phyloP scores from a whole-genome alignment of 2,888 invertebrate species.

The Agrotis ipsilon region DNA sequence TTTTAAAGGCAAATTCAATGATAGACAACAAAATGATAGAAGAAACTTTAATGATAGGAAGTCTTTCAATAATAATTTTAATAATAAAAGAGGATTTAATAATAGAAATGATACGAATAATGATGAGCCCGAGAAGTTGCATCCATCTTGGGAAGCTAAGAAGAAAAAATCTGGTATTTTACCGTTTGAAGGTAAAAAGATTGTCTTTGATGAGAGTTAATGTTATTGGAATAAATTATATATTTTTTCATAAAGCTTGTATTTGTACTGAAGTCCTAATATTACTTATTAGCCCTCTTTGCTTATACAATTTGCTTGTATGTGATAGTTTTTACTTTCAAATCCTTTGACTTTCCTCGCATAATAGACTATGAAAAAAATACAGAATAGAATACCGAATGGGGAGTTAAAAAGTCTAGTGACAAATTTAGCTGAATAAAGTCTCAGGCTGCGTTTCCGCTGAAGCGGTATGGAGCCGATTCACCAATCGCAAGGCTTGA shows the following conservation, averaged over 20 bases:
- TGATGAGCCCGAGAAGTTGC: constrained; percentile 82
- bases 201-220: constrained; percentile 83
- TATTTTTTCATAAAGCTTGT: constrained; percentile 14
- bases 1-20: constrained; percentile 51
- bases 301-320: too few relatives aligned
- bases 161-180: constrained; percentile 84
- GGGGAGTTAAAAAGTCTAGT: too few relatives aligned
- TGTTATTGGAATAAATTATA: constrained; percentile 33
- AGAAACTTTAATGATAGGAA: constrained; percentile 57
- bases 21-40: constrained; percentile 45
- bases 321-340: too few relatives aligned
- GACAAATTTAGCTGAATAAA: too few relatives aligned
- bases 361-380: too few relatives aligned
- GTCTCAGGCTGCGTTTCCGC: too few relatives aligned
- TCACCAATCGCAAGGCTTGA: too few relatives aligned
- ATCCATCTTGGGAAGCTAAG: constrained; percentile 91
- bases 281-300: too few relatives aligned
- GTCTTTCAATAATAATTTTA: constrained; percentile 58
- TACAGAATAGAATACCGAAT: too few relatives aligned
- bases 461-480: too few relatives aligned
- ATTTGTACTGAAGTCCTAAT: too few relatives aligned
- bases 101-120: constrained; percentile 57
- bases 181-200: constrained; percentile 88
- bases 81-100: constrained; percentile 57
- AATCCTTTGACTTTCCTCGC: too few relatives aligned